phyloP scores from a whole-genome alignment of 2,113 vertebrate species.

The Chaetura pelagica region DNA sequence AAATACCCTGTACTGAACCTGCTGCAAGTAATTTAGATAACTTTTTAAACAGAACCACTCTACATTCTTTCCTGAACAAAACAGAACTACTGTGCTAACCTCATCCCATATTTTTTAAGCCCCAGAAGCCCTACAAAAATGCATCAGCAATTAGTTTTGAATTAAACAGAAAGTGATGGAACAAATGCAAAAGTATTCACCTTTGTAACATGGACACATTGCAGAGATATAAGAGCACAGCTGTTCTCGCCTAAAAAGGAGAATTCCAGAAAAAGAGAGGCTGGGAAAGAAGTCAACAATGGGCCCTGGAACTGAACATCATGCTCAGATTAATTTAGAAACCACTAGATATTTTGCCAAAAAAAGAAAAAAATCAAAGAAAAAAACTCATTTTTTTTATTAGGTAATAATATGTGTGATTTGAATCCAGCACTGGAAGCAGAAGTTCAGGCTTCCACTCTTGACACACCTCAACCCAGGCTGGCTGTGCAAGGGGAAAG shows the following conservation, averaged over 20 bases:
- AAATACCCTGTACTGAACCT: conserved; percentile 44
- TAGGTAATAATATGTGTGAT: conserved; percentile 25
- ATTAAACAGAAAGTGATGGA: conserved; percentile 75
- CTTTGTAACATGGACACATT: conserved; percentile 55
- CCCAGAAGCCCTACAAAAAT: conserved; percentile 66
- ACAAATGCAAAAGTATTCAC: conserved; percentile 73
- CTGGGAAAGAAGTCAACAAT: conserved; percentile 73
- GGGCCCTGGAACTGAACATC: conserved; percentile 60
- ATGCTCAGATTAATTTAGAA: conserved; percentile 75
- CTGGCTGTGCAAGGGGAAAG: conserved; percentile 11
- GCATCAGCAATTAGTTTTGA: conserved; percentile 77
- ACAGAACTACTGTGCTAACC: conserved; percentile 61
- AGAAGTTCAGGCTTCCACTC: conserved; percentile 47
- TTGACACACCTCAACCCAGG: conserved; percentile 14
- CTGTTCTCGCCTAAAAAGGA: conserved; percentile 64
- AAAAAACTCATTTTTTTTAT: not conserved
- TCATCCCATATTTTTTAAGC: conserved; percentile 61
- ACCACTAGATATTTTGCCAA: conserved; percentile 57
- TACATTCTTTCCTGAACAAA: conserved; percentile 64
- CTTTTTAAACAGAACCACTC: conserved; percentile 30
- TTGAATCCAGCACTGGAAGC: conserved; percentile 34
- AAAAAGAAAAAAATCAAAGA: not conserved
- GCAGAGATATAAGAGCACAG: conserved; percentile 67
- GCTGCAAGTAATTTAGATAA: conserved; percentile 49
- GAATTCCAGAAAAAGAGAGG: conserved; percentile 66